Base-by-base conservation (phyloP, 1,140 invertebrate species). In the Vanessa tameamea region DNA sequence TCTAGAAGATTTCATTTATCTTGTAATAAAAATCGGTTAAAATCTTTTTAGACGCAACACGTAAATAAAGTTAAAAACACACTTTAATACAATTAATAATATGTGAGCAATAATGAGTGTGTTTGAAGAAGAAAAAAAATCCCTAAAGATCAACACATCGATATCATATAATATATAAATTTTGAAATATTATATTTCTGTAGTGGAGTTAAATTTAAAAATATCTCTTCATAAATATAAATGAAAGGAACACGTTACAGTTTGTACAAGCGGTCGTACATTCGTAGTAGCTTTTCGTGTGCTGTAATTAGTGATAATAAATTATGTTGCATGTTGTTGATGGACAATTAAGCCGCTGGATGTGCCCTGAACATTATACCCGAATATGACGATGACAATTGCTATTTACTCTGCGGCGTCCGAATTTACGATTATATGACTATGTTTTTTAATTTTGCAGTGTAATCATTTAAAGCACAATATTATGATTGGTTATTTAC, bases 301-400 rank as follows among this genome's bases (percentile, higher is more conserved):
- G 37, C 59, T 51, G 61, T 64, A 64, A 65, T 72, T 55, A 55
- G 61, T 43, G 63, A 65, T 72, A 47, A 72, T 64, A 47, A 55
- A 72, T 64, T 64, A 26, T 55, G 69, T 64, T 72, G n/a, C 23
- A 64, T 64, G 61, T 20, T 47, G 47, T 64, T 71, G 47, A 71
- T 48, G 47, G 61, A 64, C 69, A 67, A 53, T 67, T 53, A 53
- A 26, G 65, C 26, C 20, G 65, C 47, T 4, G 9, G 65, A 67
- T 67, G 65, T 55, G 20, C 37, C 14, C 64, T 53, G 14, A 15
- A 11, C 55, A n/a, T 59, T 59, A 59, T 59, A 26, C 11, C 11
- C 55, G 55, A 59, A 59, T 26, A 26, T 61, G 31, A 68, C 47
- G 5, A 47, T 68, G 65, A 68, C 65, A 55, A 8, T 55, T 55